Percentiles rank a stretch among this genome's conserved stretches.
phyloP scores from a whole-genome alignment of 2,113 vertebrate species.

The Ginglymostoma cirratum region DNA sequence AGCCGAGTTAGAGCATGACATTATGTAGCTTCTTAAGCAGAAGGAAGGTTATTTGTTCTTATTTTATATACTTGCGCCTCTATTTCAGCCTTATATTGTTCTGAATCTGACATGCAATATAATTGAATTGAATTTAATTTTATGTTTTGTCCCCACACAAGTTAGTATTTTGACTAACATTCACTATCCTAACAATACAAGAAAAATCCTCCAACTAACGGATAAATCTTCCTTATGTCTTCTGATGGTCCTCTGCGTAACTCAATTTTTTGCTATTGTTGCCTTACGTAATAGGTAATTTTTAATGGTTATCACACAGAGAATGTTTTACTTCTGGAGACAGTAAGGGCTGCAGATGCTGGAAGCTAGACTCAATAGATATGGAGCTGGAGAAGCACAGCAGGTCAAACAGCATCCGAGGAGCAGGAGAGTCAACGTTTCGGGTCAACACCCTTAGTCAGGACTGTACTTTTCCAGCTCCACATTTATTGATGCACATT shows the following conservation, averaged over 20 bases:
- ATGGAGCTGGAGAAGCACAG: too few species aligned
- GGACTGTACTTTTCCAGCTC: too few species aligned
- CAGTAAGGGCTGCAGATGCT: too few species aligned
- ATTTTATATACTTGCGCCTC: constrained; percentile 5
- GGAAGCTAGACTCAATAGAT: too few species aligned
- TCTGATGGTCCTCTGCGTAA: neutral
- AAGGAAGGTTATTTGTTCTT: neutral
- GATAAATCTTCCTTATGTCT: neutral
- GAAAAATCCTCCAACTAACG: neutral
- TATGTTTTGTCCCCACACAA: too few species aligned
- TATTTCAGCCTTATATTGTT: neutral
- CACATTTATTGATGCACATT: too few species aligned
- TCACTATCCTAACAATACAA: neutral
- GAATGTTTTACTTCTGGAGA: neutral
- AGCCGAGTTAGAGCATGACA: neutral
- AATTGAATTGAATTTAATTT: neutral
- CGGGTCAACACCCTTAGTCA: too few species aligned
- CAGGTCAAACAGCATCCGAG: too few species aligned
- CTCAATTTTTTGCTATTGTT: neutral
- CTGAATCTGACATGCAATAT: neutral
- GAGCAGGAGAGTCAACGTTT: too few species aligned
- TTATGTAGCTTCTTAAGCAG: neutral
- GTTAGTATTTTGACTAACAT: neutral
- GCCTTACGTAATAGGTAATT: neutral
- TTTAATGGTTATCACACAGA: neutral